Evolutionary conservation across 2,797 vertebrate species (phyloP), one percentile per base, ranked within the genome.

Genomic region (Centropyge bicolor): DNA sequence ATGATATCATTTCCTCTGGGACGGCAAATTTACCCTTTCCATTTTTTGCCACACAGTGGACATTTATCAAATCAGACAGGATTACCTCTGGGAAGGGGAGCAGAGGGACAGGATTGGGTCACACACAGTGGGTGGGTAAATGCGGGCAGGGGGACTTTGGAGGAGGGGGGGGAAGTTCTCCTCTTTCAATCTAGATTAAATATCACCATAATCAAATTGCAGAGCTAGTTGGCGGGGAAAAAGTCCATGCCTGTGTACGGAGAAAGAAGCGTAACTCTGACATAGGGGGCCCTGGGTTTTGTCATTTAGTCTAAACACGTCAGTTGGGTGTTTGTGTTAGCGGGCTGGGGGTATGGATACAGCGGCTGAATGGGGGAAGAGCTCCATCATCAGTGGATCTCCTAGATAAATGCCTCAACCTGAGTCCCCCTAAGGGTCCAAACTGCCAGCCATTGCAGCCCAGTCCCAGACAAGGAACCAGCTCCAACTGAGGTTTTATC

Each of bases 161-260:
- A 74, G 27, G 19, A n/a, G 82, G 60, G 66, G 20, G 24, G 67
- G 22, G 57, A 66, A 65, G 72, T 92, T 95, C 92, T 93, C 91
- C 89, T 93, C 92, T 95, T 95, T 95, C 94, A 93, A 91, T 93
- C 92, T 87, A 93, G 93, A 95, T 96, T 94, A 95, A 95, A 94
- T 94, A 93, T 93, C 92, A 88, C 85, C 78, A 86, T 91, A 90
- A 94, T 94, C 93, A 95, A 95, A 95, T 95, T 93, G 92, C 88
- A 89, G 88, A 65, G 78, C 85, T 82, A 88, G 76, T 85, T 88
- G 85, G 85, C 10, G 73, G 82, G 87, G 91, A 81, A 88, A 92
- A 93, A 90, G 93, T 86, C 84, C 89, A 91, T 92, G 91, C 83
- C 87, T 92, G 87, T 48, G 68, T 83, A 74, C 67, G 63, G 77